Percentiles rank a stretch among this genome's conserved stretches.
Evolutionary conservation across 2,888 invertebrate species (phyloP).

Genomic region (Epirrita christyi): DNA sequence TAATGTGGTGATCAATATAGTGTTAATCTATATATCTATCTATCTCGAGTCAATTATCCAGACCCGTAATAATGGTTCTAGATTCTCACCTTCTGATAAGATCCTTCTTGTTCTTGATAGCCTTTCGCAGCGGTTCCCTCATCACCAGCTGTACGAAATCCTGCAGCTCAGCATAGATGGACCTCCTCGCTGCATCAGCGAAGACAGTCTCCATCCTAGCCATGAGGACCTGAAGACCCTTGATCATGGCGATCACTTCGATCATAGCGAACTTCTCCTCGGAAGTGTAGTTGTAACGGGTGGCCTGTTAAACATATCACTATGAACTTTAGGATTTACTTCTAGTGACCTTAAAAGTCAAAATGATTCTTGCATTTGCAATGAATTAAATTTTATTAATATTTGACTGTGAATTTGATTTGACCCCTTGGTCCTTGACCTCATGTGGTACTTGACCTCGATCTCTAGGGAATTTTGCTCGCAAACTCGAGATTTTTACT

Average conservation of each 20-base stretch:
- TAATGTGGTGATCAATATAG: too few relatives aligned
- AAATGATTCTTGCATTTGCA: too few relatives aligned
- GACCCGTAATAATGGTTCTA: too few relatives aligned
- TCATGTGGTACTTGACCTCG: background rate
- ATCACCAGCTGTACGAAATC: slow-evolving; percentile 96
- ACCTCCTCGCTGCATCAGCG: slow-evolving; percentile 84
- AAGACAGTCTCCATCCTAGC: slow-evolving; percentile 97
- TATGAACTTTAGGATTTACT: background rate
- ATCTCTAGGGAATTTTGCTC: background rate
- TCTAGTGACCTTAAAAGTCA: slow-evolving; percentile 3
- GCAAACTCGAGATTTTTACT: too few relatives aligned
- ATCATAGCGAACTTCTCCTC: slow-evolving; percentile 99
- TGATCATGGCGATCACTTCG: slow-evolving; percentile 99
- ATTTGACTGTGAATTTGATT: background rate
- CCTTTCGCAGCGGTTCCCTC: slow-evolving; percentile 96
- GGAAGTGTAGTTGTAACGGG: slow-evolving; percentile 98
- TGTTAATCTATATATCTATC: too few relatives aligned
- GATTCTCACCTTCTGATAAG: slow-evolving; percentile 89
- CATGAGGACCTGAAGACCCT: slow-evolving; percentile 98
- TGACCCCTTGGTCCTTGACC: background rate
- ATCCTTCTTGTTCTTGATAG: slow-evolving; percentile 99
- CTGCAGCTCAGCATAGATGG: slow-evolving; percentile 98
- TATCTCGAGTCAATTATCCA: too few relatives aligned
- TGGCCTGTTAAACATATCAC: slow-evolving; percentile 86
- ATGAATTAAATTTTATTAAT: background rate